Evolutionary conservation across 2,888 invertebrate species (phyloP), one percentile per base, ranked within the genome.

Genomic region (Leptopterna dolabrata): DNA sequence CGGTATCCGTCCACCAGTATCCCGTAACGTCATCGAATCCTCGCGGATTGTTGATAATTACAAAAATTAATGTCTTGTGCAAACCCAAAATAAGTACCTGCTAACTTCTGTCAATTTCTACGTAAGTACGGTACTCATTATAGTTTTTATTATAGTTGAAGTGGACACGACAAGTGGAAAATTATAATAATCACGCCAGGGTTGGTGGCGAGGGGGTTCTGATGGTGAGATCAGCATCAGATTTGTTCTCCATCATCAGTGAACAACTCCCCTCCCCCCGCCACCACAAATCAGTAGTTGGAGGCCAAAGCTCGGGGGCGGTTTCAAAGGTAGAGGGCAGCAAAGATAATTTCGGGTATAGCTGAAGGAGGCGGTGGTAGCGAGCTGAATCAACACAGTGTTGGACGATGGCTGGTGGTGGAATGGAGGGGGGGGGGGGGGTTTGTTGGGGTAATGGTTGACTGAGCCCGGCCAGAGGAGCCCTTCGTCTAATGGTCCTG

Each of bases 401-500:
- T 36, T 36, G 36, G 36, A 36, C 7, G 36, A 36, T 36, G 36
- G 36, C n/a, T n/a, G n/a, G n/a, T n/a, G n/a, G n/a, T n/a, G n/a
- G n/a, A n/a, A n/a, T 13, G 78, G 36, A 41, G 51, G 45, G 29
- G 63, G 27, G 24, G 63, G 27, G 55, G 82, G 30, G 30, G 82
- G 11, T 81, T 82, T 82, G 55, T 82, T 55, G 55, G 63, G 63
- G 30, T 29, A 70, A 82, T 70, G 82, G 82, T 82, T 82, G 63
- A 70, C 70, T 70, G 82, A 70, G 47, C 55, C 63, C 29, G 45
- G 63, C 30, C 27, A 55, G 63, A 36, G 63, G 27, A 82, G 78
- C 78, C 78, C 47, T 78, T 78, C 41, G 78, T 83, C 83, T 83
- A 83, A 83, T 83, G 83, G 83, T 83, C 43, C 83, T 83, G 83